Base-by-base conservation (phyloP, 2,113 vertebrate species). In the Jaculus jaculus region DNA sequence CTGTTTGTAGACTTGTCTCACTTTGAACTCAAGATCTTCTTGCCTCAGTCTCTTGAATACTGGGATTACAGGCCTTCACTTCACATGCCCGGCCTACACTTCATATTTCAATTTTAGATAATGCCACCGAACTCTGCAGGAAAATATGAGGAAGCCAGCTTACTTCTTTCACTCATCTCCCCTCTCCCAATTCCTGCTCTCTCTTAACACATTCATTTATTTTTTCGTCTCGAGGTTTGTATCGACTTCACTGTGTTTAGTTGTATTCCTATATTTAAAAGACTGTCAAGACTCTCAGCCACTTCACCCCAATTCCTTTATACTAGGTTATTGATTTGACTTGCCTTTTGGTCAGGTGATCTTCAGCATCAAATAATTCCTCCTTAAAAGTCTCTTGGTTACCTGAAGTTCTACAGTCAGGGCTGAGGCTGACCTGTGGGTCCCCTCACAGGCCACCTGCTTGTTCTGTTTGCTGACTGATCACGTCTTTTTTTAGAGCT, bases 181-280 rank as follows among this genome's bases (percentile, higher is more conserved):
- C 3, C 2, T 1, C 32, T 87, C 60, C 20, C n/a, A 42, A 21
- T 73, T 81, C 74, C 91, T 79, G 39, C 24, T 93, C 65, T 82
- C 71, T 47, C 42, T 82, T 89, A 75, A 42, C 5, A 28, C 23
- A 78, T 37, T 39, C 30, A 34, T 47, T 17, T n/a, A 42, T 78
- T 90, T 86, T 71, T 90, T 79, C 2, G 54, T 71, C 18, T 68
- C 87, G 89, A 66, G 34, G 12, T 81, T 68, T 89, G 24, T 74
- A 81, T 54, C 37, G 85, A 82, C 21, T 83, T 92, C 28, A 82
- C 34, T 80, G n/a, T 78, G 39, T 69, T 95, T 84, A 28, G 7
- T 88, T 79, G 95, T 86, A 90, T 86, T 95, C 79, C 58, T 69
- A 1, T 32, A 58, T 65, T 93, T 93, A 54, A 89, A 91, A 84